Percentiles rank a stretch among this genome's conserved stretches.
phyloP scores from a whole-genome alignment of 2,797 vertebrate species.

The Malacoctenus gilli region DNA sequence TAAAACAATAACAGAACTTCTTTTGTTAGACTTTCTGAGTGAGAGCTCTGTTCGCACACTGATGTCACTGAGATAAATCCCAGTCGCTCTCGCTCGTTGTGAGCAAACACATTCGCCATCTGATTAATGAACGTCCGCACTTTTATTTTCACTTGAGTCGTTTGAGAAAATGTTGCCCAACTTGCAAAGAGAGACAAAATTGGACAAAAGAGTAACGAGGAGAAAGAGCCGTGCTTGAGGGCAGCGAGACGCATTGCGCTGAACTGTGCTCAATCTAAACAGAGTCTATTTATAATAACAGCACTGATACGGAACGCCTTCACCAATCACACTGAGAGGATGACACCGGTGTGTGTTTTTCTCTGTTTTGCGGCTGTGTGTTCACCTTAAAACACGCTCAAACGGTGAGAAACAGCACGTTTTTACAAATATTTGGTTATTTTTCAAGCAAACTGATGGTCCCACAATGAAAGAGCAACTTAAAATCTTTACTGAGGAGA shows the following conservation, averaged over 20 bases:
- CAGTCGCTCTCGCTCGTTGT: constrained; percentile 6
- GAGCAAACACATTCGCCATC: constrained; percentile 11
- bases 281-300: constrained; percentile 31
- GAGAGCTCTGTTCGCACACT: constrained; percentile 1
- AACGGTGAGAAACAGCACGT: no score
- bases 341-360: constrained; percentile 5
- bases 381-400: no score
- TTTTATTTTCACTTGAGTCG: constrained; percentile 11
- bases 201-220: no score
- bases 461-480: no score
- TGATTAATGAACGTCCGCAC: constrained; percentile 16
- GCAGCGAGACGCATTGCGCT: constrained; percentile 20
- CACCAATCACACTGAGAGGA: constrained; percentile 13
- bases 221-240: constrained; percentile 22
- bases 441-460: no score
- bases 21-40: background rate
- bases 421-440: no score
- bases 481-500: no score
- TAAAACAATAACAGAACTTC: background rate
- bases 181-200: constrained; percentile 24
- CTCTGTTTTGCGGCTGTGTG: no score
- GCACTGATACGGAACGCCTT: no score
- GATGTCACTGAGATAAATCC: constrained; percentile 8
- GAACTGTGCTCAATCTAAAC: constrained; percentile 18
- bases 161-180: constrained; percentile 15